Percentiles rank a stretch among this genome's conserved stretches.
Evolutionary conservation across 2,888 invertebrate genomes (phyloP).

Genomic region (Melanostoma scalare): DNA sequence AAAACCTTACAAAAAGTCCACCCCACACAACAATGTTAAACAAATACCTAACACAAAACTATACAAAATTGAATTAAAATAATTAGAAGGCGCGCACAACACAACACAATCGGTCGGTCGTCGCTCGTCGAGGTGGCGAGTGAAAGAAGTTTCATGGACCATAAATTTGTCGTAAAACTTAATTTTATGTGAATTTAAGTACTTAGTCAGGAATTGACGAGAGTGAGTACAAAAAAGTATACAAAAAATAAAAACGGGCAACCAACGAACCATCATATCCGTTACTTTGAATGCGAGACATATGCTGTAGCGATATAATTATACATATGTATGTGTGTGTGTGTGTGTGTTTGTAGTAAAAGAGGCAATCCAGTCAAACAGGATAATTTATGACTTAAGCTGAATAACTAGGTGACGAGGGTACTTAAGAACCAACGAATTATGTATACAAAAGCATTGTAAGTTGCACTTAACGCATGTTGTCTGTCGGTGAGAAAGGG

Average conservation of each 20-base stretch:
- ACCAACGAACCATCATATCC: slow-evolving; percentile 29
- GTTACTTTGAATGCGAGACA: slow-evolving; percentile 30
- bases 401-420: slow-evolving; percentile 50
- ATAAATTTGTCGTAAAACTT: slow-evolving; percentile 67
- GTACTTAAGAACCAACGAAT: slow-evolving; percentile 21
- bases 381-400: slow-evolving; percentile 30
- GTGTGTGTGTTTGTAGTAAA: too few species aligned
- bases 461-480: not conserved
- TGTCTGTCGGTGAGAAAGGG: not conserved
- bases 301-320: slow-evolving; percentile 18
- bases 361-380: slow-evolving; percentile 16
- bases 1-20: slow-evolving; percentile 11
- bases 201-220: slow-evolving; percentile 34
- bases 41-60: slow-evolving; percentile 25
- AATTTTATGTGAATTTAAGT: slow-evolving; percentile 65
- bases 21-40: slow-evolving; percentile 14
- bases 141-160: slow-evolving; percentile 56
- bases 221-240: not conserved
- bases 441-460: slow-evolving; percentile 5
- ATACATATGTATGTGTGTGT: slow-evolving; percentile 2
- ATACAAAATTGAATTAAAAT: slow-evolving; percentile 33
- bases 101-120: slow-evolving; percentile 6
- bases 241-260: slow-evolving; percentile 14
- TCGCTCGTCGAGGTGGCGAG: slow-evolving; percentile 16
- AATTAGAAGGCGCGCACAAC: slow-evolving; percentile 34